A percentile compares a stretch with the other conserved stretches of the same genome.
phyloP scores from a whole-genome alignment of 1,140 invertebrate species.

The Thrips palmi region DNA sequence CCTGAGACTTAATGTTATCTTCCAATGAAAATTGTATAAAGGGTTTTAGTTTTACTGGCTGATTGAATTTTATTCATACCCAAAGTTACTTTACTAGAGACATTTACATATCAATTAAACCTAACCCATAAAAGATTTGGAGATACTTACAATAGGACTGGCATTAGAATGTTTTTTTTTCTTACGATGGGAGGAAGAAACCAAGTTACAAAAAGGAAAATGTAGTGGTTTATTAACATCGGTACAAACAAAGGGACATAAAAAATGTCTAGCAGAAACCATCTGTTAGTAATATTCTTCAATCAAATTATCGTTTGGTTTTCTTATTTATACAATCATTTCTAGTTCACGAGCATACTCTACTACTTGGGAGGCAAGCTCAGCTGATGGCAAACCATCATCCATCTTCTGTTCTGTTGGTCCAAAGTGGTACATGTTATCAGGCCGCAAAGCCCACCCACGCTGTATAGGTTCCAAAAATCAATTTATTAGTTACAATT shows the following conservation, averaged over 20 bases:
- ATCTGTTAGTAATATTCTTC: background rate
- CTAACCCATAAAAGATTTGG: no score
- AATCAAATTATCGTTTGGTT: background rate
- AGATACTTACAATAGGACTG: no score
- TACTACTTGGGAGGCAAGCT: conserved; percentile 82
- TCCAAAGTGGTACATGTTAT: conserved; percentile 63
- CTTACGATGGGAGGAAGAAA: background rate
- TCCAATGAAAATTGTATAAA: no score
- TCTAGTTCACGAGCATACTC: conserved; percentile 96
- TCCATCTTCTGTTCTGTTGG: conserved; percentile 55
- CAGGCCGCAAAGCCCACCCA: conserved; percentile 61
- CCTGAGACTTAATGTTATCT: no score
- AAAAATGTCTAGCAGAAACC: background rate
- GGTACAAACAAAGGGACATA: background rate
- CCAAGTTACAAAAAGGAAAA: background rate
- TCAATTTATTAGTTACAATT: conserved; percentile 5
- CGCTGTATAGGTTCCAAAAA: conserved; percentile 28
- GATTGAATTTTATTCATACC: no score
- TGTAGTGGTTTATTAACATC: no score
- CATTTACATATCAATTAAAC: no score
- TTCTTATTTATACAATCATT: conserved; percentile 78
- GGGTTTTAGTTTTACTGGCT: no score
- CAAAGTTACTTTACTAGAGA: no score
- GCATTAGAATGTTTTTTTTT: background rate
- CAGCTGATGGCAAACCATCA: conserved; percentile 67